Percentiles rank a stretch among this genome's conserved stretches.
Evolutionary conservation across 1,140 invertebrate species (phyloP).

Genomic region (Calliopsis andreniformis): DNA sequence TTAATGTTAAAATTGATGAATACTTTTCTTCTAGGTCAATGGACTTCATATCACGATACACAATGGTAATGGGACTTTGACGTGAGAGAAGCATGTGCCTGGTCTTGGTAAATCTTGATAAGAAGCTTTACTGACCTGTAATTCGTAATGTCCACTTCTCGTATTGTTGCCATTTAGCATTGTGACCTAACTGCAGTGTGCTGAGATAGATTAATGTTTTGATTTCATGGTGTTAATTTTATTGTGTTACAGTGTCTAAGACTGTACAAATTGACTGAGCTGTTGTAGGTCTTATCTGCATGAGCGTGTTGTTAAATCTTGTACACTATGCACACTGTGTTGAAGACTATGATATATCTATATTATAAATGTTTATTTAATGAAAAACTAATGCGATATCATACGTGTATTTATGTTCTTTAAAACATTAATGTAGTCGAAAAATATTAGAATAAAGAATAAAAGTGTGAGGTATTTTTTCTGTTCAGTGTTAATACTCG

Average conservation of each 20-base stretch:
- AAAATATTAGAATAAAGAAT: too few species aligned
- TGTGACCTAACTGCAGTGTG: slow-evolving; percentile 14
- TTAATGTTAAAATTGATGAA: too few species aligned
- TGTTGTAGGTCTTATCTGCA: too few species aligned
- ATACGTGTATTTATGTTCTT: too few species aligned
- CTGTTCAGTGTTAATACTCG: too few species aligned
- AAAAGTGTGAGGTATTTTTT: too few species aligned
- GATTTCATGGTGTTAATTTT: slow-evolving; percentile 21
- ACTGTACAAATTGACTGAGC: not conserved
- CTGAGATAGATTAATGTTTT: slow-evolving; percentile 9
- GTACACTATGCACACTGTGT: too few species aligned
- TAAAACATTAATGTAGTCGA: too few species aligned
- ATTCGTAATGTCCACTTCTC: not conserved
- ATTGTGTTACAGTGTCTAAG: slow-evolving; percentile 5
- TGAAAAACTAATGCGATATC: too few species aligned
- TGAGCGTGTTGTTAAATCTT: not conserved
- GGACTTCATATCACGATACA: not conserved
- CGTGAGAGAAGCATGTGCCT: not conserved
- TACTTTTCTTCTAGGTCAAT: too few species aligned
- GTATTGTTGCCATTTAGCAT: not conserved
- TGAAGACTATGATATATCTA: too few species aligned
- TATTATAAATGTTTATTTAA: too few species aligned
- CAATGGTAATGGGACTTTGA: not conserved
- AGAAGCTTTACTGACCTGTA: not conserved
- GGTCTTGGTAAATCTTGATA: slow-evolving; percentile 9